Evolutionary conservation across 1,140 invertebrate species (phyloP), one percentile per base, ranked within the genome.

Genomic region (Drosophila varians): DNA sequence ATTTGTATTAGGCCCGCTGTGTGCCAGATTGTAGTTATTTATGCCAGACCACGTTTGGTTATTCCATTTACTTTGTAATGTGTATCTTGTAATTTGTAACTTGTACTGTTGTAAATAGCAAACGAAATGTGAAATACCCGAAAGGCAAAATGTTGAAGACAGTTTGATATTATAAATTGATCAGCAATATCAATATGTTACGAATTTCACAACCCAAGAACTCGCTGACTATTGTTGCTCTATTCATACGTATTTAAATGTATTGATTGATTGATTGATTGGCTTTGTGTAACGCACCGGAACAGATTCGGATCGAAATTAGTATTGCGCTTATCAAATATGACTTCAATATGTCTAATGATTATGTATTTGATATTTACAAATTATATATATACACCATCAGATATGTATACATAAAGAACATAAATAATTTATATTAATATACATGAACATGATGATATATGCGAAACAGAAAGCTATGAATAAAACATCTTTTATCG

Each of bases 391-490:
- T 68, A 49, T 66, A 78, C 45, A 70, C 54, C 31, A 19, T 47
- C 60, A 70, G 36, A 74, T 57, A 72, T 75, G 64, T 46, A 74
- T 45, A 69, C 26, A 73, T 36, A 53, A 12, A 45, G 38, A 66
- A 66, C 72, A 69, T 87, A 86, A 76, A 58, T 86, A 86, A 87
- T 86, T 86, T 87, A 86, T 87, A 87, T 76, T 80, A 79, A 73
- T 79, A 80, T 79, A 77, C 72, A 84, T 57, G 58, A 82, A 65
- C 68, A 62, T 73, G 68, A 69, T 71, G 47, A 74, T 74, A 65
- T 74, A 74, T 65, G 56, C 58, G 71, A 64, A 64, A 72, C 43
- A 64, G 60, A 84, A 78, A 86, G 60, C 77, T 84, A 75, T 74
- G 58, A 86, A 84, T 84, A 80, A 84, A 82, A 61, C 26, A 57